Percentiles rank a stretch among this genome's conserved stretches.
Evolutionary conservation across 2,797 vertebrate species (phyloP).

Genomic region (Chelon labrosus): DNA sequence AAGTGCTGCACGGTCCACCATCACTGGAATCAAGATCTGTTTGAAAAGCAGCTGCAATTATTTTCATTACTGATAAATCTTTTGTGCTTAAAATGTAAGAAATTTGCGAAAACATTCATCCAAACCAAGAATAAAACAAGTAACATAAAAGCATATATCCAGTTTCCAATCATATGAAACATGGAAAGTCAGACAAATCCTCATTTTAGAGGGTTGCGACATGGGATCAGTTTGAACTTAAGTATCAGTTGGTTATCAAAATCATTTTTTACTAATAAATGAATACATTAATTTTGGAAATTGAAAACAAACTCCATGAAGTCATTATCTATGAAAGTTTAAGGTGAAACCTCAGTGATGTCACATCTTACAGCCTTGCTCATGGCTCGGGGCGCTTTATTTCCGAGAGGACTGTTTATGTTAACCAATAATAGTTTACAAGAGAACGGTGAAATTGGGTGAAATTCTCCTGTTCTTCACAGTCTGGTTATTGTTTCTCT

Average conservation of each 20-base stretch:
- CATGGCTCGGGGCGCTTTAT: background rate
- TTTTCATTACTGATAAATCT: background rate
- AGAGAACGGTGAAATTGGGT: slow-evolving; percentile 37
- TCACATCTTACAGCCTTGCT: slow-evolving; percentile 18
- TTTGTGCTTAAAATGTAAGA: background rate
- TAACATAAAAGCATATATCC: background rate
- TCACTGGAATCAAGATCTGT: background rate
- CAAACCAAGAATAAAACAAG: background rate
- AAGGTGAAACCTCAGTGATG: slow-evolving; percentile 18
- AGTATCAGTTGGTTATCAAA: too few species aligned
- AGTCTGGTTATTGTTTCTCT: slow-evolving; percentile 42
- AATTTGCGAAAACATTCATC: background rate
- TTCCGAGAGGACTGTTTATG: slow-evolving; percentile 36
- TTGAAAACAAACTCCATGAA: background rate
- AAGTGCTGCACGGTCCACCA: slow-evolving; percentile 6
- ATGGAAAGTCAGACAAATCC: background rate
- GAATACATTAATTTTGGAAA: background rate
- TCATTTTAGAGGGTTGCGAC: background rate
- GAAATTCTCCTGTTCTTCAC: slow-evolving; percentile 35
- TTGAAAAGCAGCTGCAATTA: background rate
- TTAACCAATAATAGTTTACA: slow-evolving; percentile 36
- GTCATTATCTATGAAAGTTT: background rate
- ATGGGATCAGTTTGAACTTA: too few species aligned
- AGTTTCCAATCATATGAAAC: background rate
- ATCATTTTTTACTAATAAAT: too few species aligned